These are phyloP conservation scores for Euschistus heros DNA, from an alignment of 1,140 invertebrate genomes.

Conservation along the genomic window DNA sequence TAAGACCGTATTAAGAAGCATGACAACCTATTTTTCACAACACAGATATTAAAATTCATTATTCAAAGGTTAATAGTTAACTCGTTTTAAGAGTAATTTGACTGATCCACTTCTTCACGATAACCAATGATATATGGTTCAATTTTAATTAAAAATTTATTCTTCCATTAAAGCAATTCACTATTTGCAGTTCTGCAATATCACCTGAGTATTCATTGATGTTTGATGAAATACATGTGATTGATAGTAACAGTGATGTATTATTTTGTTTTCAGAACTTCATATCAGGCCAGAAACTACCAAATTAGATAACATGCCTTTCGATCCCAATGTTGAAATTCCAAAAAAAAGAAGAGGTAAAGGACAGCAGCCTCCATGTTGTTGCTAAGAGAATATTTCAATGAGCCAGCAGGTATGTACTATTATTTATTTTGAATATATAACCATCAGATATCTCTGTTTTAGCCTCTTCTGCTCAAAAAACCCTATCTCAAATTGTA, in stretches of 20 bases:
- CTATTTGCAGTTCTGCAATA: not conserved
- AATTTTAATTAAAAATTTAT: not conserved
- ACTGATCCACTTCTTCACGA: too few relatives aligned
- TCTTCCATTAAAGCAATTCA: not conserved
- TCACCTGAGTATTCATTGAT: conserved; percentile 1
- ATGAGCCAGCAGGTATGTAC: not conserved
- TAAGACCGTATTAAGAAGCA: not conserved
- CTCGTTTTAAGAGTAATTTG: too few relatives aligned
- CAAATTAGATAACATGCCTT: conserved; percentile 44
- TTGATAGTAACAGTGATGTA: not conserved
- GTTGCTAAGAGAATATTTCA: not conserved
- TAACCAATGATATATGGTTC: too few relatives aligned
- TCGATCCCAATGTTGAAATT: conserved; percentile 30
- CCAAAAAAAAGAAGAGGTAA: not conserved
- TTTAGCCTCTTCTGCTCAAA: too few relatives aligned
- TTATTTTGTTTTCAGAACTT: conserved; percentile 38
- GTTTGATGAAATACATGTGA: too few relatives aligned
- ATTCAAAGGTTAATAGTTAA: too few relatives aligned
- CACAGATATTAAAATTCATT: too few relatives aligned
- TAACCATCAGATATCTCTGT: too few relatives aligned
- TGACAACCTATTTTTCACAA: not conserved
- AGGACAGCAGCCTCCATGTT: not conserved
- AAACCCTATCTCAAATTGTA: too few relatives aligned
- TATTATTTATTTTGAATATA: not conserved
- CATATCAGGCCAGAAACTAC: conserved; percentile 42